Conservation (phyloP, 2,888 invertebrate species). For the Drosophila mimica region DNA sequence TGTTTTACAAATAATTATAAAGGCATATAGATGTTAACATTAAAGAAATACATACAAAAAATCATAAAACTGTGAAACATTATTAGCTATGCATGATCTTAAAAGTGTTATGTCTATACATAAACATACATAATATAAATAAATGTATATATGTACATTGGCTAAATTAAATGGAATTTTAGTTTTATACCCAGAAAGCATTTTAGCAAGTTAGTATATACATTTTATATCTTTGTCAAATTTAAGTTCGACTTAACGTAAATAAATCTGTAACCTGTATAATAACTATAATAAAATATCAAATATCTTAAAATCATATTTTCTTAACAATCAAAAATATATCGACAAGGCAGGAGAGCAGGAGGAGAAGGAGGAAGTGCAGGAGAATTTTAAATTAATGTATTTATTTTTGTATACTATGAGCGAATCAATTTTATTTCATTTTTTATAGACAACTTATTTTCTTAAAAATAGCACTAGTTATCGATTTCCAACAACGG, state of each 20-base stretch:
- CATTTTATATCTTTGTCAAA: not conserved
- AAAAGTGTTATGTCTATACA: not conserved
- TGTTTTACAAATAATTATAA: not conserved
- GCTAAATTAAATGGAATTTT: not conserved
- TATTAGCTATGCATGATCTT: not conserved
- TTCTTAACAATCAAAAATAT: too few relatives aligned
- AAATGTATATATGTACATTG: not conserved
- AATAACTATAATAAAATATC: too few relatives aligned
- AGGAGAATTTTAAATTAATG: not conserved
- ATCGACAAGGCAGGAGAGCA: too few relatives aligned
- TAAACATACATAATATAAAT: not conserved
- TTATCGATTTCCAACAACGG: not conserved
- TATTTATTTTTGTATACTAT: not conserved
- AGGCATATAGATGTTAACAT: too few relatives aligned
- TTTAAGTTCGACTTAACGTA: not conserved
- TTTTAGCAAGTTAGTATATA: not conserved
- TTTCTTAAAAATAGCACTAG: not conserved
- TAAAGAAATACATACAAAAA: not conserved
- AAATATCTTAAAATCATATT: not conserved
- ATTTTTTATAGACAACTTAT: not conserved
- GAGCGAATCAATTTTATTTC: not conserved
- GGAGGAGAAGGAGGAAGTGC: too few relatives aligned
- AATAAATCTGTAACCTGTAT: not conserved
- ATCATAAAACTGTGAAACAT: not conserved
- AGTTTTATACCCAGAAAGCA: not conserved